These are phyloP conservation scores for Bambusicola thoracicus DNA, from an alignment of 2,113 vertebrate genomes.

Conservation along the genomic window DNA sequence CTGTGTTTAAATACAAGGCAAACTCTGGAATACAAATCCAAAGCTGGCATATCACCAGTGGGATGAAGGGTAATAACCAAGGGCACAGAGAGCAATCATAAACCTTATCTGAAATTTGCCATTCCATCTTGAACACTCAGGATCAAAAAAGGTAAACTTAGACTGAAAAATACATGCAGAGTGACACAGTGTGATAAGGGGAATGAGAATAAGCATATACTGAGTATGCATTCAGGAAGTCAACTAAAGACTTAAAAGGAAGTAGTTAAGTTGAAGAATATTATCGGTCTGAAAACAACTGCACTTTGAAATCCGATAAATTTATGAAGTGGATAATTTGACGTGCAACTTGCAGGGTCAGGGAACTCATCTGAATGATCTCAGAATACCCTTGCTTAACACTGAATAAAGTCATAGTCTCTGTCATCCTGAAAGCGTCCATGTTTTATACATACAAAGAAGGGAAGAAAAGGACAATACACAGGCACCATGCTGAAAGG, in stretches of 20 bases:
- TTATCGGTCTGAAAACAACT: background rate
- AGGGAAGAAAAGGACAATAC: background rate
- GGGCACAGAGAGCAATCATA: background rate
- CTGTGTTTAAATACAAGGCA: background rate
- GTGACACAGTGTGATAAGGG: background rate
- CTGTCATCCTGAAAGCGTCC: background rate
- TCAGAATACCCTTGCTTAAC: background rate
- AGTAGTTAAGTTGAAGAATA: background rate
- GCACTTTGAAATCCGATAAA: background rate
- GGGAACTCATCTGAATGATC: background rate
- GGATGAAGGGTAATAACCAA: background rate
- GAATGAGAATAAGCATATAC: accelerated
- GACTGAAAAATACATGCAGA: background rate
- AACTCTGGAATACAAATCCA: background rate
- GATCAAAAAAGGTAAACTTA: background rate
- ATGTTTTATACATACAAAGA: background rate
- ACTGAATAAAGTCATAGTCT: accelerated
- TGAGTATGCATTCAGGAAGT: background rate
- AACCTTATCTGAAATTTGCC: background rate
- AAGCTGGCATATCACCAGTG: background rate
- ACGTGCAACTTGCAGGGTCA: background rate
- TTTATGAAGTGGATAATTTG: background rate
- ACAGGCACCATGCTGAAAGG: background rate
- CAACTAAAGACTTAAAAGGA: background rate
- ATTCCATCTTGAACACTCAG: background rate